These are phyloP conservation scores for Oasisia sp. DNA, from an alignment of 2,888 invertebrate species.

Conservation along the genomic window DNA sequence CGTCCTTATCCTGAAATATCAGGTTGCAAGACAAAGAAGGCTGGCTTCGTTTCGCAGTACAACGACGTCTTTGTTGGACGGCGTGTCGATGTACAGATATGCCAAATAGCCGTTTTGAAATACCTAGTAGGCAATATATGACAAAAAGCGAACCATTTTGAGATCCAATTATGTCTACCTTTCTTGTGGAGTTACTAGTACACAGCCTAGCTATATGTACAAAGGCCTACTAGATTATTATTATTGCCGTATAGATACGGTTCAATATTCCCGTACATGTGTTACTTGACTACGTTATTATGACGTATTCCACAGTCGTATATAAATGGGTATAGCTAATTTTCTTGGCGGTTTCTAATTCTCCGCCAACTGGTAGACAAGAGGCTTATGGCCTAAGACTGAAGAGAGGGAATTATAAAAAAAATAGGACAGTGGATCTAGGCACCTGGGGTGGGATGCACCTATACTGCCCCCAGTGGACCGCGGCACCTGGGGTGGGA, in stretches of 20 bases:
- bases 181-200: background rate
- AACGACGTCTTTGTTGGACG: background rate
- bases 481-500: too few relatives aligned
- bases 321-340: too few relatives aligned
- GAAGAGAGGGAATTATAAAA: too few relatives aligned
- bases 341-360: too few relatives aligned
- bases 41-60: background rate
- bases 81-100: background rate
- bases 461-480: too few relatives aligned
- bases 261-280: too few relatives aligned
- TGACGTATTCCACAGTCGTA: background rate
- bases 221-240: background rate
- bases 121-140: background rate
- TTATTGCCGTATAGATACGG: background rate
- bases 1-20: background rate
- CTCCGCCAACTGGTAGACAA: too few relatives aligned
- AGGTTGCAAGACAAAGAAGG: background rate
- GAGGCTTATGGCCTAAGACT: too few relatives aligned
- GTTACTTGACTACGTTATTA: background rate
- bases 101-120: background rate
- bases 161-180: background rate
- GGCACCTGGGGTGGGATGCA: too few relatives aligned
- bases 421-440: too few relatives aligned
- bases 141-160: background rate
- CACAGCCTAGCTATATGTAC: background rate